A percentile compares a stretch with the other conserved stretches of the same genome.
These are phyloP conservation scores for Emys orbicularis DNA, from an alignment of 2,797 vertebrate genomes.

Conservation along the genomic window DNA sequence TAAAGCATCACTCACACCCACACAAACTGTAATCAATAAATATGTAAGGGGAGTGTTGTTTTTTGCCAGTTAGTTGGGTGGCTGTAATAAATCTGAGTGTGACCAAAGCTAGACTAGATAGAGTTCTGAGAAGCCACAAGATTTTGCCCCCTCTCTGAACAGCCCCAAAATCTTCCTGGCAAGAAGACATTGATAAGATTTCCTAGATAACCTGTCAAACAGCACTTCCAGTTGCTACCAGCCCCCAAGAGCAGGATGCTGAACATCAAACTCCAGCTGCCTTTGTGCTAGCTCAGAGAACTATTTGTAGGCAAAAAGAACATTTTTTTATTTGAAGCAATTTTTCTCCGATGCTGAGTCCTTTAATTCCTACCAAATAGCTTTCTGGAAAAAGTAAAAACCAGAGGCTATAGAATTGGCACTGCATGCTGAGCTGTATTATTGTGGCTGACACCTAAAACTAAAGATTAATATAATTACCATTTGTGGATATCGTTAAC, in stretches of 20 bases:
- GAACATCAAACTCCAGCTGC: neutral
- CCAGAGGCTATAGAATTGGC: neutral
- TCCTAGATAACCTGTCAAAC: neutral
- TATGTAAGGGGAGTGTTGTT: neutral
- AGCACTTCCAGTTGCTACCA: neutral
- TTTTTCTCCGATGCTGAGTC: neutral
- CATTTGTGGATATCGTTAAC: neutral
- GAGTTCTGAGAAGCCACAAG: neutral
- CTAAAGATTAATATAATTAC: neutral
- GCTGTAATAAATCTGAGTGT: constrained; percentile 32
- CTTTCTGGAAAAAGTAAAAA: neutral
- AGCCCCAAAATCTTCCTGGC: neutral
- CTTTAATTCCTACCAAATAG: neutral
- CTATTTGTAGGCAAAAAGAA: neutral
- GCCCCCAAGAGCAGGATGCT: neutral
- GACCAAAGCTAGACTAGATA: constrained; percentile 33
- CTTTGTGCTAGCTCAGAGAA: neutral
- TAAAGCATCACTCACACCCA: constrained; percentile 33
- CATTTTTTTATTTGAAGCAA: neutral
- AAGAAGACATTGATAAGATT: neutral
- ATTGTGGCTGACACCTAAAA: neutral
- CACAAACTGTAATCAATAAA: constrained; percentile 16
- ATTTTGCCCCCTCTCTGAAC: constrained; percentile 4
- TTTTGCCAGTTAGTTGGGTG: neutral
- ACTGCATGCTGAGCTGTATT: neutral